Evolutionary conservation across 2,888 invertebrate species (phyloP), one percentile per base, ranked within the genome.

Genomic region (Agrilus cyanescens): DNA sequence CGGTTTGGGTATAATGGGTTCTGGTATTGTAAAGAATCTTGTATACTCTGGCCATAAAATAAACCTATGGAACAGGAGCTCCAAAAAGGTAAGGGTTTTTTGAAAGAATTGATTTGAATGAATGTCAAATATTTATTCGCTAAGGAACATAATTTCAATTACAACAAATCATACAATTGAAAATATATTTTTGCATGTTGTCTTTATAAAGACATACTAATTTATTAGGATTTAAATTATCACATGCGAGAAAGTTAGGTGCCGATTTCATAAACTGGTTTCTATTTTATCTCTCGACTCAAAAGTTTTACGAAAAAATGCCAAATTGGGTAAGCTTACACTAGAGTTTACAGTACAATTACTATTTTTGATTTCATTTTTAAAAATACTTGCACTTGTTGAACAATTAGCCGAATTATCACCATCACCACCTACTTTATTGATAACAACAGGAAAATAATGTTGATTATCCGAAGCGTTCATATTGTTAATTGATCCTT

Each of bases 1-100:
- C 20, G 96, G 96, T 0, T 75, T 96, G 29, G 95, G 95, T 43
- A 88, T 89, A 60, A 95, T 96, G 87, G 95, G 95, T 38, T 81
- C 85, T 46, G 91, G 91, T 18, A 87, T 96, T 60, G 93, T 95
- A 13, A 93, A 91, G 74, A 95, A 95, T 66, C 75, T 96, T 41
- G 78, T 95, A 57, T 85, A 87, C 66, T 90, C 93, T 4, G 94
- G 94, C 0, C 95, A 96, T 63, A 85, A 83, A 60, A 90, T 96
- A 40, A 78, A 87, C 52, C 82, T 96, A 41, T 96, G 94, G 94
- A 95, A 94, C 71, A 78, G 95, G 57, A 87, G 90, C 41, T 78
- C 82, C 41, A 80, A 84, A 46, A 95, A 93, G 86, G 88, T 89
- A 73, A 72, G 82, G 75, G 41, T 37, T 14, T 37, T 25, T 13